Evolutionary conservation across 2,888 invertebrate genomes (phyloP).

Genomic region (Augiades crinisus): DNA sequence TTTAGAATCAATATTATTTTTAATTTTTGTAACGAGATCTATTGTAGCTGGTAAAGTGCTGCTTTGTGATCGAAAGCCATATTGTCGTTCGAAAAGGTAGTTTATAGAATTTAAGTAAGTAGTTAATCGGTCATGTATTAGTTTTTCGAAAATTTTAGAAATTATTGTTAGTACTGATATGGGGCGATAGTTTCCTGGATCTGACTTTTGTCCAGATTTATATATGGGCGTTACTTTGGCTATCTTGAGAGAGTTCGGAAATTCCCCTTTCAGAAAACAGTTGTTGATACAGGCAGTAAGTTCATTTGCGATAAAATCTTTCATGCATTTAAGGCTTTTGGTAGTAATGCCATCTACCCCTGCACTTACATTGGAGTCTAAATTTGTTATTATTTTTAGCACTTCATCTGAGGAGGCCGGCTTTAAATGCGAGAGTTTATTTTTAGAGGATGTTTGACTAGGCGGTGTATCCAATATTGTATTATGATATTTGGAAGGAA

Average conservation of each 20-base stretch:
- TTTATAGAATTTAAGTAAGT: conserved; percentile 5
- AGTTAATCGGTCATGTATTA: conserved; percentile 9
- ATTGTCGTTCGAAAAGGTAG: conserved; percentile 6
- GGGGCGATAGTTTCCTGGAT: conserved; percentile 25
- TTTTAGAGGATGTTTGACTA: background rate
- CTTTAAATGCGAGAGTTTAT: background rate
- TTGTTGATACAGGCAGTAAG: conserved; percentile 23
- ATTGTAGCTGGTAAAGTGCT: conserved; percentile 27
- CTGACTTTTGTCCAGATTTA: conserved; percentile 14
- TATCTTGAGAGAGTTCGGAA: conserved; percentile 24
- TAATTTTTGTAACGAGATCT: background rate
- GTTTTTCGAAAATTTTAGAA: conserved; percentile 25
- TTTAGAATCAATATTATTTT: conserved; percentile 1
- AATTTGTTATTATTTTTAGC: background rate
- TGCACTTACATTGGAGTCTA: conserved; percentile 4
- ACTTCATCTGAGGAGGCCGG: background rate
- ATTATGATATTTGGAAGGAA: background rate
- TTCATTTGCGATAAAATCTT: conserved; percentile 5
- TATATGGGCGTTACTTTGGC: conserved; percentile 9
- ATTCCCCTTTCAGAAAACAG: conserved; percentile 19
- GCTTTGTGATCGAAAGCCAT: conserved; percentile 24
- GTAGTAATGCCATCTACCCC: conserved; percentile 26
- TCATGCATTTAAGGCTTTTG: conserved; percentile 45
- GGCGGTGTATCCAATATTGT: background rate
- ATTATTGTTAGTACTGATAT: conserved; percentile 27